Conservation (phyloP, 2,888 invertebrate genomes). For the Hetaerina titia region DNA sequence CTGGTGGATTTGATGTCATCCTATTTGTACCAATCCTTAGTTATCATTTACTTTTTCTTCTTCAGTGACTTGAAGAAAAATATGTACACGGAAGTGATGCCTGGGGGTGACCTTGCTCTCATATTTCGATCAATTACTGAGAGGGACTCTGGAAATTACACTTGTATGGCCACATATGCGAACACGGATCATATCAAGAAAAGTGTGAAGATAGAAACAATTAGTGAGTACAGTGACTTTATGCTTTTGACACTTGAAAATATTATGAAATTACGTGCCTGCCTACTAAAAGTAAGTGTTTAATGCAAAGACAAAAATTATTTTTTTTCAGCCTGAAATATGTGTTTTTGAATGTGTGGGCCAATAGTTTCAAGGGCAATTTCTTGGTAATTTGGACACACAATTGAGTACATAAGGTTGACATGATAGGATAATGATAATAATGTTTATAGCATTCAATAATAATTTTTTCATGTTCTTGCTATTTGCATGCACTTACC, state of each 20-base stretch:
- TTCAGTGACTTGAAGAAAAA: conserved; percentile 39
- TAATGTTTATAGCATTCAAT: background rate
- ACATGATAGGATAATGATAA: background rate
- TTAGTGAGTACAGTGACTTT: conserved; percentile 80
- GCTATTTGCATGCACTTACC: background rate
- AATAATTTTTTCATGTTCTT: background rate
- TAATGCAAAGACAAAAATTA: too few species aligned
- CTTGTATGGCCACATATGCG: conserved; percentile 90
- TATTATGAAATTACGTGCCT: too few species aligned
- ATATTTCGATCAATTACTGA: conserved; percentile 87
- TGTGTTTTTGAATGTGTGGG: background rate
- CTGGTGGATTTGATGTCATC: background rate
- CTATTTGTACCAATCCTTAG: background rate
- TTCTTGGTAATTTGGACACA: too few species aligned
- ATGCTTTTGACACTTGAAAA: too few species aligned
- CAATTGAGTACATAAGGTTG: background rate
- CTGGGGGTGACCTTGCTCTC: conserved; percentile 83
- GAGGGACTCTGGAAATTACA: conserved; percentile 89
- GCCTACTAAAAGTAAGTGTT: too few species aligned
- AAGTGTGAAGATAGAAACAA: conserved; percentile 86
- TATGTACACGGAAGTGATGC: conserved; percentile 72
- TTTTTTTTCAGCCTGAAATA: too few species aligned
- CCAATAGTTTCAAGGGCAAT: background rate
- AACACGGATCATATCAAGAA: conserved; percentile 83
- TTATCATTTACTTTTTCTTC: background rate